Conservation (phyloP, 2,113 vertebrate species). For the Labeo catla region DNA sequence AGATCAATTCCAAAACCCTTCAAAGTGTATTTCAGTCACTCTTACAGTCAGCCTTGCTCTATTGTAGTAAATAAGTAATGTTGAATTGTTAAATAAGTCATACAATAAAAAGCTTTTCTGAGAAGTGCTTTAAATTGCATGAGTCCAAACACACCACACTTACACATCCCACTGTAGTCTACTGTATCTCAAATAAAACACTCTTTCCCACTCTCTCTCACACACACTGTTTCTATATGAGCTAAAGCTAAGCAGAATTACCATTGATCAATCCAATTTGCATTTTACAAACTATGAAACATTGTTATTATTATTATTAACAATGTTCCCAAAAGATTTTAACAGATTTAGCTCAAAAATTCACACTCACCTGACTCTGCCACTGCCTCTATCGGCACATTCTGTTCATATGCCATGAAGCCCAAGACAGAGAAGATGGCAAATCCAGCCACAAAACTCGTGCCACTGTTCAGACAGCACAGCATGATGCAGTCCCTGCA, state of each 20-base stretch:
- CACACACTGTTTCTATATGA: slow-evolving; percentile 28
- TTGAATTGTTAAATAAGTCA: slow-evolving; percentile 70
- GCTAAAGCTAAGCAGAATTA: not conserved
- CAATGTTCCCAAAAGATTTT: not conserved
- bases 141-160: not conserved
- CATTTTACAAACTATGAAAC: not conserved
- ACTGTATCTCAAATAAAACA: not conserved
- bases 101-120: slow-evolving; percentile 42
- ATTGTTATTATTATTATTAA: too few species aligned
- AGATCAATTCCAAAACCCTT: not conserved
- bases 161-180: not conserved
- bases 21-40: not conserved
- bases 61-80: slow-evolving; percentile 68
- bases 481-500: slow-evolving; percentile 95
- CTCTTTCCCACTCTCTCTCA: too few species aligned
- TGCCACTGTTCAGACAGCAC: slow-evolving; percentile 97
- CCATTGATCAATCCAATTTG: not conserved
- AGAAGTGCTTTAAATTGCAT: slow-evolving; percentile 58
- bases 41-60: slow-evolving; percentile 1
- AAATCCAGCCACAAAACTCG: slow-evolving; percentile 96
- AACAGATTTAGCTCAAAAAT: not conserved
- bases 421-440: slow-evolving; percentile 99
- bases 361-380: slow-evolving; percentile 92
- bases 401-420: slow-evolving; percentile 97
- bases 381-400: slow-evolving; percentile 94